Percentiles rank a stretch among this genome's conserved stretches.
These are phyloP conservation scores for Balanococcus diminutus DNA, from an alignment of 2,888 invertebrate genomes.

Conservation along the genomic window DNA sequence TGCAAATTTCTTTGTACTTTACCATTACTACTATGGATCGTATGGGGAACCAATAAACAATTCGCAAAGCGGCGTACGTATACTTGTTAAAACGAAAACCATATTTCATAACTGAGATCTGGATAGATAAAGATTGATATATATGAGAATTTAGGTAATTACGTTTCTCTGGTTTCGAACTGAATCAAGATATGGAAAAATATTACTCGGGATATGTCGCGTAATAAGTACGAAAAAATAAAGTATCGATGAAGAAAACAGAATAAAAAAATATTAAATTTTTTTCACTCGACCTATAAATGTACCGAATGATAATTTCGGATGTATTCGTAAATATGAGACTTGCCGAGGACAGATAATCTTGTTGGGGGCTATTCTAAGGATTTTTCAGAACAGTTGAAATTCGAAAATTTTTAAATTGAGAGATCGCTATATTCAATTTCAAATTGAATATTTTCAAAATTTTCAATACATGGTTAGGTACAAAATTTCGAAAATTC, in stretches of 20 bases:
- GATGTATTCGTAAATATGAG: too few species aligned
- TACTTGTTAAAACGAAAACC: slow-evolving; percentile 25
- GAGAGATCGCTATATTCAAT: too few species aligned
- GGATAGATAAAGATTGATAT: slow-evolving; percentile 3
- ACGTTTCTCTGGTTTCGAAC: not conserved
- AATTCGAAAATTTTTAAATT: too few species aligned
- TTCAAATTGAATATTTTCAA: too few species aligned
- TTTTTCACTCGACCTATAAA: too few species aligned
- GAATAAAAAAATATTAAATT: too few species aligned
- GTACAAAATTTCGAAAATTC: too few species aligned
- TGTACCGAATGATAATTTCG: too few species aligned
- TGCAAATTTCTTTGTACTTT: not conserved
- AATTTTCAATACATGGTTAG: too few species aligned
- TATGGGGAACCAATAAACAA: not conserved
- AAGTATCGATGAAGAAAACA: not conserved
- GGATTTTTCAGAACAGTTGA: too few species aligned
- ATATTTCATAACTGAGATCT: slow-evolving; percentile 11
- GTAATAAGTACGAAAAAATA: not conserved
- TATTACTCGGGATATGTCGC: not conserved
- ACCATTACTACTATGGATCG: not conserved
- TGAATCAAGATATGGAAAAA: not conserved
- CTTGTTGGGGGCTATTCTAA: too few species aligned
- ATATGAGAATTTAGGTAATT: slow-evolving; percentile 20
- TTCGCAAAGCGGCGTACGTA: not conserved
- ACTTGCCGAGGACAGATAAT: too few species aligned